phyloP scores from a whole-genome alignment of 1,140 invertebrate species.

The Teleogryllus occipitalis region DNA sequence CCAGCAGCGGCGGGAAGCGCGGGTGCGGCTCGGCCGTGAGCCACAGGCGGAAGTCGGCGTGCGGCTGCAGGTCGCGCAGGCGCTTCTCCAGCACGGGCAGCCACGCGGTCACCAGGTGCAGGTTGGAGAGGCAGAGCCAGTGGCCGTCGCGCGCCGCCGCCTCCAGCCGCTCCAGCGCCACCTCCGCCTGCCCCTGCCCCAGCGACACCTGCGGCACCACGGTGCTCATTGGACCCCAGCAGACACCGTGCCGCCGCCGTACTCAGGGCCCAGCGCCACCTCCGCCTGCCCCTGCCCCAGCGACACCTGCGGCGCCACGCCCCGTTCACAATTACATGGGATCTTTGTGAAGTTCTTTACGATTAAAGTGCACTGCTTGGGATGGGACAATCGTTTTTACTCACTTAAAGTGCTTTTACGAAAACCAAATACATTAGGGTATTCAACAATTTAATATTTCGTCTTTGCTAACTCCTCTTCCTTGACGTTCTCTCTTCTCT shows the following conservation, averaged over 20 bases:
- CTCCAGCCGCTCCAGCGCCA: slow-evolving; percentile 42
- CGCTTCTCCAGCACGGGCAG: slow-evolving; percentile 64
- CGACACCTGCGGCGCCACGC: slow-evolving; percentile 45
- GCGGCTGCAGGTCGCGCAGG: slow-evolving; percentile 47
- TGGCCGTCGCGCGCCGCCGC: slow-evolving; percentile 44
- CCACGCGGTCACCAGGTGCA: slow-evolving; percentile 77
- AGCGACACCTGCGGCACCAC: slow-evolving; percentile 49
- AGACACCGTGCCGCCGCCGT: slow-evolving; percentile 35
- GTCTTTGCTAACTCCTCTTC: too few species aligned
- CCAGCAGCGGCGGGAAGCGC: slow-evolving; percentile 54
- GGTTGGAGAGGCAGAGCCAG: slow-evolving; percentile 80
- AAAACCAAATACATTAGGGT: too few species aligned
- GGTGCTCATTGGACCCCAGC: too few species aligned
- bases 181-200: slow-evolving; percentile 63
- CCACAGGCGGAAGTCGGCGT: slow-evolving; percentile 65
- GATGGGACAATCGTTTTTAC: too few species aligned
- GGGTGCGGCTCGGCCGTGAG: slow-evolving; percentile 61
- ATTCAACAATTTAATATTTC: too few species aligned
- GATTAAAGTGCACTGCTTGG: too few species aligned
- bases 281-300: slow-evolving; percentile 67
- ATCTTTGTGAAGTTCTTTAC: too few species aligned
- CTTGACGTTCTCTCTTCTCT: too few species aligned
- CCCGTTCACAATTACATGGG: too few species aligned
- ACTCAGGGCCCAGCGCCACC: slow-evolving; percentile 43
- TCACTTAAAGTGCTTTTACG: too few species aligned